Conservation (phyloP, 2,113 vertebrate species). For the Nesogale talazaci region DNA sequence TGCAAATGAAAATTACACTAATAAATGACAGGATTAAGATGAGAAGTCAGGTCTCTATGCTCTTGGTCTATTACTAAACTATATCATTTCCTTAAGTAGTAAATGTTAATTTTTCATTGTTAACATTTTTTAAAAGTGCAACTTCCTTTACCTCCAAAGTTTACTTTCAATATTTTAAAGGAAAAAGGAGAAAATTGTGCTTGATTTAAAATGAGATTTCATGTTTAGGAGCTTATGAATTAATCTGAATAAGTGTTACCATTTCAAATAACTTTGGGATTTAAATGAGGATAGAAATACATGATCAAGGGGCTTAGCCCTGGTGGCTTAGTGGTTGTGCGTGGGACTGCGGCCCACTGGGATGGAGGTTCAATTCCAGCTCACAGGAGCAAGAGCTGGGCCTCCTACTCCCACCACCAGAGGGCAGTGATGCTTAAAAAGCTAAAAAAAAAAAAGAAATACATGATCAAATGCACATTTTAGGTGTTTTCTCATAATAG, state of each 20-base stretch:
- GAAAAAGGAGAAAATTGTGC: constrained; percentile 11
- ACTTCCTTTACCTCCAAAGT: not conserved
- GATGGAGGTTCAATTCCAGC: no score
- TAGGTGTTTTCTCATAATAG: no score
- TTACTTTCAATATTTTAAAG: constrained; percentile 24
- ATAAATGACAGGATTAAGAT: not conserved
- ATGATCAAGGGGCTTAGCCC: no score
- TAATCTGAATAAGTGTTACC: constrained; percentile 23
- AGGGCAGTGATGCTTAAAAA: no score
- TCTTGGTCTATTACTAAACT: constrained; percentile 7
- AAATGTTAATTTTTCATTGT: constrained; percentile 15
- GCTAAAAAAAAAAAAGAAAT: no score
- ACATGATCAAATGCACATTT: no score
- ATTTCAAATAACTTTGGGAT: constrained; percentile 40
- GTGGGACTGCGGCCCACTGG: no score
- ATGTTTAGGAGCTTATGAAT: not conserved
- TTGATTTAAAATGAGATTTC: not conserved
- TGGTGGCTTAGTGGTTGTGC: no score
- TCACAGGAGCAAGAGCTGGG: no score
- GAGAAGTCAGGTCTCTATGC: not conserved
- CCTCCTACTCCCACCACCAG: no score
- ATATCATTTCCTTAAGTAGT: not conserved
- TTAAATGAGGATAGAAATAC: not conserved
- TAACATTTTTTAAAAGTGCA: not conserved
- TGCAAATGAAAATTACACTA: no score